Percentiles rank a stretch among this genome's conserved stretches.
These are phyloP conservation scores for Mesoclemmys tuberculata DNA, from an alignment of 2,113 vertebrate species.

Conservation along the genomic window DNA sequence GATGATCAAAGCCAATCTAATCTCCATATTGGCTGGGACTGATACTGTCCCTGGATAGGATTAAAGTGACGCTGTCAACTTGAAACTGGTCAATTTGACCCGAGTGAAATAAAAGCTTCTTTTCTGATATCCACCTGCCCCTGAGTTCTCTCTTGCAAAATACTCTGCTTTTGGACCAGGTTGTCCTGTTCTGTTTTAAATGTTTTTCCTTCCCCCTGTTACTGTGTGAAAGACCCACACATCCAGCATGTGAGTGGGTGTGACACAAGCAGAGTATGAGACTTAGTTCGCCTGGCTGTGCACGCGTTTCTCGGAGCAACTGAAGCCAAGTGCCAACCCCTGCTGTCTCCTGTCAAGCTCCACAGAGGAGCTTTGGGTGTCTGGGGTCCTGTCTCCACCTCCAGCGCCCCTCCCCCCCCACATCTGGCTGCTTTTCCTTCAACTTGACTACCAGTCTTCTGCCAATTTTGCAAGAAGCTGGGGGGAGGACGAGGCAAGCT, in stretches of 20 bases:
- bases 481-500: not conserved
- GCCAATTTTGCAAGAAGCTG: not conserved
- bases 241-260: not conserved
- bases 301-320: not conserved
- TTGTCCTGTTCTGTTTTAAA: constrained; percentile 24
- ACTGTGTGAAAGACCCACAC: not conserved
- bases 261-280: not conserved
- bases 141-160: not conserved
- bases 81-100: not conserved
- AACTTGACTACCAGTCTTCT: not conserved
- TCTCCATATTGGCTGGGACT: constrained; percentile 54
- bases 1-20: constrained; percentile 72
- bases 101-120: not conserved
- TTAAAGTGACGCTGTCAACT: not conserved
- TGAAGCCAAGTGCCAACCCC: not conserved
- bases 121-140: not conserved
- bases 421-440: not conserved
- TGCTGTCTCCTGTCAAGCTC: not conserved
- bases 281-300: not conserved
- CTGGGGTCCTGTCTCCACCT: not conserved
- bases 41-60: not conserved
- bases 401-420: not conserved
- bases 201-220: constrained; percentile 33
- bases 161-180: constrained; percentile 69
- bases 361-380: not conserved